A percentile compares a stretch with the other conserved stretches of the same genome.
Conservation (phyloP, 1,140 invertebrate genomes). For the Pemphigus obesinymphae region DNA sequence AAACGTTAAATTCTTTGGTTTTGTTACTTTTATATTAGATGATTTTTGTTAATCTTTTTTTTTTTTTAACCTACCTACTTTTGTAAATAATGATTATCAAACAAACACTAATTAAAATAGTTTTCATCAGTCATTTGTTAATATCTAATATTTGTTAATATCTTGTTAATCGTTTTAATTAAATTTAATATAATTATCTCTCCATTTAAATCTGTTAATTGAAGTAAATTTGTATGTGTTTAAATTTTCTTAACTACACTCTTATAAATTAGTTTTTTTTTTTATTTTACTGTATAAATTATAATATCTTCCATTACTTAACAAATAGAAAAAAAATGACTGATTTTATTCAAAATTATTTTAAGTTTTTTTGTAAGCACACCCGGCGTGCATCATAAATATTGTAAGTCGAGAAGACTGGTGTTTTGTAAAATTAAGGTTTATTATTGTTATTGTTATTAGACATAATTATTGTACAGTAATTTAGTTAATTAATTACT, state of each 20-base stretch:
- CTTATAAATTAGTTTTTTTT: not conserved
- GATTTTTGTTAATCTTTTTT: not conserved
- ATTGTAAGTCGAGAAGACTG: not conserved
- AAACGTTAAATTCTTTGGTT: constrained; percentile 47
- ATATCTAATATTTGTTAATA: not conserved
- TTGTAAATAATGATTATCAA: constrained; percentile 18
- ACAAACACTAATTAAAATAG: not conserved
- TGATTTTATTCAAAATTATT: constrained; percentile 31
- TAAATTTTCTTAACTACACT: not conserved
- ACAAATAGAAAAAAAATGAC: constrained; percentile 20
- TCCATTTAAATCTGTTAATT: not conserved
- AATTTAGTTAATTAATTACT: constrained; percentile 11
- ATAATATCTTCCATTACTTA: not conserved
- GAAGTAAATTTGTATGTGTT: not conserved
- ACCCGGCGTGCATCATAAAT: not conserved
- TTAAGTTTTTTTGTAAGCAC: constrained; percentile 21
- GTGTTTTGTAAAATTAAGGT: constrained; percentile 23
- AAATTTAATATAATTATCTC: not conserved
- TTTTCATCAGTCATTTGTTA: constrained; percentile 12
- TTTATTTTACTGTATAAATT: not conserved
- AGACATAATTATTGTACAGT: constrained; percentile 16
- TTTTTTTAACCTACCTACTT: not conserved
- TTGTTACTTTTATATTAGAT: not conserved
- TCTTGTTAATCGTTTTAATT: constrained; percentile 24
- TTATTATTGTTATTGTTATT: constrained; percentile 37